Evolutionary conservation across 2,888 invertebrate species (phyloP), one percentile per base, ranked within the genome.

Genomic region (Euplexia lucipara): DNA sequence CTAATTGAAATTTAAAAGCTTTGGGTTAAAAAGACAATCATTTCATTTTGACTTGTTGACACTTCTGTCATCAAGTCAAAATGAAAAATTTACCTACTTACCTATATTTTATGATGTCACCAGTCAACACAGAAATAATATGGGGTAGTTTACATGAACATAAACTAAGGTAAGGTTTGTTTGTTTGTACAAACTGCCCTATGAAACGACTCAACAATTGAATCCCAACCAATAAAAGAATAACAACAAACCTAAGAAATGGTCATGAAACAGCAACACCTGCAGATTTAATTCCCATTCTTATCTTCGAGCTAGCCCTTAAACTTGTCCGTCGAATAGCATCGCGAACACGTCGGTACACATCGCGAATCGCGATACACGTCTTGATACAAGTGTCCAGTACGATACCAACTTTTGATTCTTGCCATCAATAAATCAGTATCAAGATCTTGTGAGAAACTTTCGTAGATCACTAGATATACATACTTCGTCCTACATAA

Each of bases 371-470:
- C 39, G 10, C 18, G 49, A 63, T 70, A 70, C 70, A 68, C 18
- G 60, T 49, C 45, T 51, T 35, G 72, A 62, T 63, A 72, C 67
- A 60, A 52, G 51, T 64, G 60, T 72, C 63, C 48, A 52, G 59
- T 41, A 20, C 59, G 78, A 72, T 63, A 66, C 39, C 45, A 53
- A 63, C 56, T 62, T 65, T 70, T 76, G 62, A 57, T 57, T 48
- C 41, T 45, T 44, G 20, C 30, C 51, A 61, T 72, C 57, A 69
- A 51, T 69, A 59, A 76, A 68, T 65, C 64, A 34, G 59, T 48
- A 71, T 72, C 72, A 41, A 77, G 56, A 71, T 57, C 77, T 72
- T 39, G 77, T 76, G 72, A 37, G 71, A 72, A 72, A 44, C 12
- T 26, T 57, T 57, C 22, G 37, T 39, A 48, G 63, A 70, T 70